Evolutionary conservation across 2,888 invertebrate species (phyloP).

Genomic region (Volucella inflata): DNA sequence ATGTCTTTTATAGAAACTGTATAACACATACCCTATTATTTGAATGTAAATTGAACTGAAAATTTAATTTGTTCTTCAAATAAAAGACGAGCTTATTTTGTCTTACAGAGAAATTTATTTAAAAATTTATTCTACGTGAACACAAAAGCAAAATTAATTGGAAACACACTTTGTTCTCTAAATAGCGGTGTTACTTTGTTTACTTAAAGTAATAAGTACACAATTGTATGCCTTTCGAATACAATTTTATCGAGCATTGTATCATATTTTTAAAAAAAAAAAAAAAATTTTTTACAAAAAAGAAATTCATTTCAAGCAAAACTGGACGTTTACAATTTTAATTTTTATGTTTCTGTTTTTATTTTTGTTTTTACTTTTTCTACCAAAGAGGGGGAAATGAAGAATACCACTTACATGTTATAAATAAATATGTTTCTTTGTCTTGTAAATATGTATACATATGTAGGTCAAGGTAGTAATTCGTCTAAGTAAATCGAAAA

Average conservation of each 20-base stretch:
- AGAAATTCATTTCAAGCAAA: constrained; percentile 34
- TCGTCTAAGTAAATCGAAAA: constrained; percentile 48
- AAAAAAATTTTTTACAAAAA: constrained; percentile 16
- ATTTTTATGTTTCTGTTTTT: too few species aligned
- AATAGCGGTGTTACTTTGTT: constrained; percentile 21
- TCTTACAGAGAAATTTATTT: constrained; percentile 56
- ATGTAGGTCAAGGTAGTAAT: constrained; percentile 5
- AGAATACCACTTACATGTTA: constrained; percentile 26
- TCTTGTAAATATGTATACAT: constrained; percentile 59
- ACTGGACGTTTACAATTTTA: constrained; percentile 55
- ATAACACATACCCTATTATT: too few species aligned
- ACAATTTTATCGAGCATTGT: constrained; percentile 14
- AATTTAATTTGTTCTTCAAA: too few species aligned
- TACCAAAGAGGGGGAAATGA: constrained; percentile 2
- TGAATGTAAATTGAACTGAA: too few species aligned
- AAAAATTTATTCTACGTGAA: constrained; percentile 45
- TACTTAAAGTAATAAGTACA: constrained; percentile 48
- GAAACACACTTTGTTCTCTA: constrained; percentile 36
- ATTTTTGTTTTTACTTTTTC: background rate
- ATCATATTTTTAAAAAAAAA: constrained; percentile 8
- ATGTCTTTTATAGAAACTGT: too few species aligned
- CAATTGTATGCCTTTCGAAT: constrained; percentile 21
- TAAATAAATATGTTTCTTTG: constrained; percentile 59
- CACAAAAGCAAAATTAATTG: constrained; percentile 44
- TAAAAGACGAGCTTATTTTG: background rate